A percentile compares a stretch with the other conserved stretches of the same genome.
These are phyloP conservation scores for Schizopygopsis pylzovi DNA, from an alignment of 2,797 vertebrate species.

Conservation along the genomic window DNA sequence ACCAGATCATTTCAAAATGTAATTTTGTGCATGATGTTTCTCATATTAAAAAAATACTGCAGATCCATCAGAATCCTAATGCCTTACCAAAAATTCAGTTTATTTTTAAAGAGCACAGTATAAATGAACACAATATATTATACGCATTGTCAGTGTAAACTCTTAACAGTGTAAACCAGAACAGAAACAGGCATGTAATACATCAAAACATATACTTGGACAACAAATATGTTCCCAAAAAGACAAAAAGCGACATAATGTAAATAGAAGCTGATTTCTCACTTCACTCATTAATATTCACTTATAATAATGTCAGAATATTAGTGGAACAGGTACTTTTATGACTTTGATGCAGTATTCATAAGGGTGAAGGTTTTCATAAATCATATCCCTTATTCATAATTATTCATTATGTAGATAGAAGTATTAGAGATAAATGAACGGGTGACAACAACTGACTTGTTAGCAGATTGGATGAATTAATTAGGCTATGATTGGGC, in stretches of 20 bases:
- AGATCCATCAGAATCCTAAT: neutral
- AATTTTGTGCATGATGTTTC: neutral
- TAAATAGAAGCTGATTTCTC: neutral
- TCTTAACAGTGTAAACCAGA: neutral
- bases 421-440: slow-evolving; percentile 12
- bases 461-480: neutral
- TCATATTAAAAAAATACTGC: neutral
- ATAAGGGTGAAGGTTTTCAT: slow-evolving; percentile 18
- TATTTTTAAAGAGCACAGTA: slow-evolving; percentile 13
- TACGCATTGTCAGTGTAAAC: slow-evolving; percentile 6
- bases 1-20: neutral
- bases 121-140: slow-evolving; percentile 6
- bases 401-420: slow-evolving; percentile 26
- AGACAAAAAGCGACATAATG: neutral
- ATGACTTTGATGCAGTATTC: neutral
- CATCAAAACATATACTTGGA: neutral
- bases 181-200: neutral
- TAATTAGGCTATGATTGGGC: neutral
- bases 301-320: neutral
- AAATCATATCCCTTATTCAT: slow-evolving; percentile 27
- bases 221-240: neutral
- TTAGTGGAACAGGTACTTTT: neutral
- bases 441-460: slow-evolving; percentile 2
- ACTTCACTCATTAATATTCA: neutral
- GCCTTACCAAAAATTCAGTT: neutral